Evolutionary conservation across 2,797 vertebrate species (phyloP), one percentile per base, ranked within the genome.

Genomic region (Kryptopterus vitreolus): DNA sequence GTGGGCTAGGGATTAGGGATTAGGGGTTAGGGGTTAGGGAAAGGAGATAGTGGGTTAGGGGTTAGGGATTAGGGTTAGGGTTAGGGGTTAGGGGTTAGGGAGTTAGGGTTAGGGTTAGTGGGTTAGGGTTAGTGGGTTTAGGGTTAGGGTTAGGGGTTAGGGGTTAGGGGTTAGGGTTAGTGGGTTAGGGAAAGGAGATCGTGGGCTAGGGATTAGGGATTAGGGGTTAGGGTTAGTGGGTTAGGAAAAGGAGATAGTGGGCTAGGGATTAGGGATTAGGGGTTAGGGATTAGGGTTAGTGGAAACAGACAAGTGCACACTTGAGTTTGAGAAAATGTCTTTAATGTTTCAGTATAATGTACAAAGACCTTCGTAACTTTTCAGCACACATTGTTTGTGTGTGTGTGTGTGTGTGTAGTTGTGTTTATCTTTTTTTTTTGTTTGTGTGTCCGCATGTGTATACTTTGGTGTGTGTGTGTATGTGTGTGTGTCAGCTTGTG

Each of bases 261-360:
- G 26, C 26, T 58, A 62, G 58, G 59, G 18, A 33, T 62, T 18
- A 10, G 61, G 53, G 35, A 38, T 38, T 55, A 55, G 22, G 53
- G 26, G n/a, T 62, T 18, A 10, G 61, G 53, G 35, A 38, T 38
- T 55, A 55, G 22, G 53, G 26, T 29, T 35, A 65, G 62, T 38
- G 62, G n/a, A 68, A 68, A n/a, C 22, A 68, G 43, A 38, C 53
- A 78, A 16, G 2, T 24, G 11, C 22, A 68, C 63, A 55, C 76
- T 68, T 48, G 12, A 15, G 13, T 20, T 57, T 33, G n/a, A 68
- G 53, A 77, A 77, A 77, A 77, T 77, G 76, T 46, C 62, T 77
- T 77, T 80, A 80, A 68, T 68, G 38, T 68, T 68, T 68, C 38
- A 48, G 38, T 68, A 68, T 68, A 68, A 68, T 68, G 65, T 68